phyloP scores from a whole-genome alignment of 2,888 invertebrate genomes.

The Drosophila neonasuta region DNA sequence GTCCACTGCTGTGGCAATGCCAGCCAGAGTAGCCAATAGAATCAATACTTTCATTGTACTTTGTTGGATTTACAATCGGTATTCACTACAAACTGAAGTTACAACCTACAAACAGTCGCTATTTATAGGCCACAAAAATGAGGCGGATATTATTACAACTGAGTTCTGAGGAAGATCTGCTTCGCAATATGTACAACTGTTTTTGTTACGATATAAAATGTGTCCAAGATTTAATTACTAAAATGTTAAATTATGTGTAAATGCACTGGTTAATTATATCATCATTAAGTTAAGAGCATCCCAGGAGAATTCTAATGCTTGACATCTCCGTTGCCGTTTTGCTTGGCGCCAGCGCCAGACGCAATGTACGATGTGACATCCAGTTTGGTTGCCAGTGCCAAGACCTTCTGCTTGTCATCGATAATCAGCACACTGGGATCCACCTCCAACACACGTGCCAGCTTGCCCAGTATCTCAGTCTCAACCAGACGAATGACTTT shows the following conservation, averaged over 20 bases:
- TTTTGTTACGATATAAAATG: neutral
- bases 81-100: constrained; percentile 21
- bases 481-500: constrained; percentile 89
- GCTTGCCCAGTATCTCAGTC: constrained; percentile 87
- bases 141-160: constrained; percentile 5
- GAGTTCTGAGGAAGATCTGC: constrained; percentile 17
- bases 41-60: constrained; percentile 25
- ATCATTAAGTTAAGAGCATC: neutral
- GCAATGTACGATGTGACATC: constrained; percentile 87
- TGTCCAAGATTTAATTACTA: constrained; percentile 8
- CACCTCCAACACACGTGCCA: constrained; percentile 91
- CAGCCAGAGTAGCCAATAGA: constrained; percentile 15
- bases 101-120: neutral
- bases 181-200: neutral
- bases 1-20: constrained; percentile 27
- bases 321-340: constrained; percentile 52
- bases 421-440: constrained; percentile 89
- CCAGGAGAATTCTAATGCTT: neutral
- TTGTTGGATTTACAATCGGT: neutral
- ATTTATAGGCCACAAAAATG: constrained; percentile 1
- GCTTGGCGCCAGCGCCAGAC: constrained; percentile 39
- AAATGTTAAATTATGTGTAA: constrained; percentile 5
- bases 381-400: constrained; percentile 87
- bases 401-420: constrained; percentile 84
- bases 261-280: constrained; percentile 12